Evolutionary conservation across 2,113 vertebrate genomes (phyloP), one percentile per base, ranked within the genome.

Genomic region (Rhinolophus sinicus): DNA sequence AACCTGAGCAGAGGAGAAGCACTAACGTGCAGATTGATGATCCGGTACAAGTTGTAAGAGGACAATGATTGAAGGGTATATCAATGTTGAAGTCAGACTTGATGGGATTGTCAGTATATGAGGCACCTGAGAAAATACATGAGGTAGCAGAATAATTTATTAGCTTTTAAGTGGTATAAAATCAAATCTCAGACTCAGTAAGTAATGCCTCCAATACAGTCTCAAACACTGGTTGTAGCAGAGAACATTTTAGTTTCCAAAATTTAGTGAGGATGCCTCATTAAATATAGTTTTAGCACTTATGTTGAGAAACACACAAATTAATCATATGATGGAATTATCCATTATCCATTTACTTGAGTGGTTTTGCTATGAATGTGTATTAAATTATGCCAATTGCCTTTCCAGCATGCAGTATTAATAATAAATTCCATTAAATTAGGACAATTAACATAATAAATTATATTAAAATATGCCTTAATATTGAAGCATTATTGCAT

Each of bases 381-480:
- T 73, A 78, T 87, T 93, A 18, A 94, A 72, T 94, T 89, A 87
- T 44, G 3, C 33, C 87, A 56, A 70, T 52, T 87, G 19, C 16
- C 62, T 96, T 77, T 82, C 86, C 8, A 65, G 33, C 9, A n/a
- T 93, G 33, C 28, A 21, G 1, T 33, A 78, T 85, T 82, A 90
- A 92, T 91, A 67, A 86, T 73, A 89, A 87, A 86, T 84, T 70
- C 21, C 3, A 88, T 85, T 95, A 80, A 70, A 73, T 22, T 40
- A 67, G 33, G 44, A 90, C 1, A 84, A 94, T 88, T 80, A 94
- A 67, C 15, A 82, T 40, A 72, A 78, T 84, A 86, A 86, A 40
- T 76, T 88, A 24, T 2, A 65, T 44, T 54, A 81, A 95, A 60
- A 40, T 82, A 44, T 33, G 60, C 65, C 11, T 30, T 88, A 35